A percentile compares a stretch with the other conserved stretches of the same genome.
Evolutionary conservation across 2,888 invertebrate species (phyloP).

Genomic region (Euzophera pinguis): DNA sequence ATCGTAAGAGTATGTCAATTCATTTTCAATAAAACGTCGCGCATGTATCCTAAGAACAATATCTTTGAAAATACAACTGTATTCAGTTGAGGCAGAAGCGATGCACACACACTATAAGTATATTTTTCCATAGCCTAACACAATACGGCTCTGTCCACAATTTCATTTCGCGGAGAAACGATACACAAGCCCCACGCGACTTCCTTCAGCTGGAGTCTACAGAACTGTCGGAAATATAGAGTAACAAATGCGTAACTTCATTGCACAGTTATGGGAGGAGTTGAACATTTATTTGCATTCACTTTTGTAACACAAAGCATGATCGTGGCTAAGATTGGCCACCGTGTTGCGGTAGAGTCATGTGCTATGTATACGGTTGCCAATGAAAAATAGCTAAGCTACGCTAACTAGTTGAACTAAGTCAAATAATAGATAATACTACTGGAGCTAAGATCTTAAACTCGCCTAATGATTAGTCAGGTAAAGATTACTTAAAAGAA

Average conservation of each 20-base stretch:
- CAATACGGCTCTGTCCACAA: constrained; percentile 15
- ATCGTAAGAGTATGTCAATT: background rate
- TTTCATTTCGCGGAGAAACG: constrained; percentile 6
- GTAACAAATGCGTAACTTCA: background rate
- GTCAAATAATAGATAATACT: too few species aligned
- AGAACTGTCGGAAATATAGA: background rate
- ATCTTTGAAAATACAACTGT: background rate
- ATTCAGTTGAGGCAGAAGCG: background rate
- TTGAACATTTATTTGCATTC: too few species aligned
- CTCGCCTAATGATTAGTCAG: too few species aligned
- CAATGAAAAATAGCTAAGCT: too few species aligned
- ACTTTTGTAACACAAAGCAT: too few species aligned
- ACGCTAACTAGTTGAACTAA: too few species aligned
- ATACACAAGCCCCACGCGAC: background rate
- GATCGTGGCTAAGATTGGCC: too few species aligned
- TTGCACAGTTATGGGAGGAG: too few species aligned
- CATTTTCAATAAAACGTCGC: background rate
- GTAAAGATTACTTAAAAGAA: too few species aligned
- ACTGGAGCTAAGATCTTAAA: too few species aligned
- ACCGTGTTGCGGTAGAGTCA: too few species aligned
- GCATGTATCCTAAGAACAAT: background rate
- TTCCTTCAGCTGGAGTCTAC: background rate
- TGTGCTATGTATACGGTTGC: too few species aligned
- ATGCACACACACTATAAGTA: background rate
- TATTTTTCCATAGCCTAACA: constrained; percentile 10